phyloP scores from a whole-genome alignment of 2,888 invertebrate genomes.

The Amphimallon solstitiale region DNA sequence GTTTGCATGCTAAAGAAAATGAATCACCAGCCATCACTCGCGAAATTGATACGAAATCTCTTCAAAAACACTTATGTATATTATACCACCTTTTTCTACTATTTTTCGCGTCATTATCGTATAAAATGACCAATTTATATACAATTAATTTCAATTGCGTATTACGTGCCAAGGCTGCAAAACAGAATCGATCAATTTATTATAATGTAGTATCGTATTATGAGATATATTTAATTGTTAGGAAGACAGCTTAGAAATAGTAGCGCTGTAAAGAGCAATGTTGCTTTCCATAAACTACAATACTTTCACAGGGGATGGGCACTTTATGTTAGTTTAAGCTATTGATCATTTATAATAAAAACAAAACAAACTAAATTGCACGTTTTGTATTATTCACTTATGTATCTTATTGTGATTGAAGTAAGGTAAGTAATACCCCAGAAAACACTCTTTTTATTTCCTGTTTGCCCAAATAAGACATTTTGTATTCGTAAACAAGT shows the following conservation, averaged over 20 bases:
- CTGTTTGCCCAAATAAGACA: too few relatives aligned
- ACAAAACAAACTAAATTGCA: slow-evolving; percentile 40
- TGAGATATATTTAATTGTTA: slow-evolving; percentile 62
- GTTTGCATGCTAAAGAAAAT: background rate
- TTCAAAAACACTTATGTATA: too few relatives aligned
- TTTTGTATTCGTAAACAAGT: too few relatives aligned
- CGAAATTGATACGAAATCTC: background rate
- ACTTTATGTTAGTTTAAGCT: slow-evolving; percentile 64
- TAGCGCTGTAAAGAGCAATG: slow-evolving; percentile 63
- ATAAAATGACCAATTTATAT: background rate
- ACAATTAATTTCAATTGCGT: slow-evolving; percentile 41
- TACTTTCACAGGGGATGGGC: slow-evolving; percentile 64
- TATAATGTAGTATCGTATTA: slow-evolving; percentile 54
- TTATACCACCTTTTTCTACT: background rate
- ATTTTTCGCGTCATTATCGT: slow-evolving; percentile 11
- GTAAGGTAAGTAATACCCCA: background rate
- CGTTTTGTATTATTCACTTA: slow-evolving; percentile 16
- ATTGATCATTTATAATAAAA: slow-evolving; percentile 64
- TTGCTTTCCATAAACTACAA: slow-evolving; percentile 61
- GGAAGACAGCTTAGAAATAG: slow-evolving; percentile 61
- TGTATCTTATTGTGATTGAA: background rate
- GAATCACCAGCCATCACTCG: background rate
- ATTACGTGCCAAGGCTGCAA: slow-evolving; percentile 40
- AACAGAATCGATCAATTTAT: slow-evolving; percentile 41
- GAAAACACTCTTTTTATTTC: too few relatives aligned